These are phyloP conservation scores for Polydrusus pterygomalis DNA, from an alignment of 2,888 invertebrate genomes.

Conservation along the genomic window DNA sequence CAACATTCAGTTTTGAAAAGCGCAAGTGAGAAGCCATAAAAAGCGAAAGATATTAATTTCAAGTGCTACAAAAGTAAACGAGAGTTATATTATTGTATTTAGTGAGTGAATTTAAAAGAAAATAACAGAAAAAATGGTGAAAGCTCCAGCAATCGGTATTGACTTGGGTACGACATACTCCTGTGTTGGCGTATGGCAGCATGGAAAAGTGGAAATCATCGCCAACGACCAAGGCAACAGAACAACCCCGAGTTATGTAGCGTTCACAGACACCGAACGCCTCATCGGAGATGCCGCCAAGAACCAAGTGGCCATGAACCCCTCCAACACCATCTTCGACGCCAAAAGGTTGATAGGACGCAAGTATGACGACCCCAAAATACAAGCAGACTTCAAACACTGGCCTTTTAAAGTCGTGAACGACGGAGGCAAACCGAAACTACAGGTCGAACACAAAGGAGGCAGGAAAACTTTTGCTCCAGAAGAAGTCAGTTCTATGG, in stretches of 20 bases:
- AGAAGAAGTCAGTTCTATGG: constrained; percentile 91
- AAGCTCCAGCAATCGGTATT: constrained; percentile 81
- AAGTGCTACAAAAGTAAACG: neutral
- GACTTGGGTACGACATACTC: constrained; percentile 92
- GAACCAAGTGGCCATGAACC: constrained; percentile 86
- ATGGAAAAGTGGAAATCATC: constrained; percentile 89
- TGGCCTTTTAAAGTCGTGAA: constrained; percentile 87
- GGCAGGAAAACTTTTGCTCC: constrained; percentile 85
- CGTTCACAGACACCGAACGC: constrained; percentile 81
- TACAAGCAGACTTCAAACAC: constrained; percentile 88
- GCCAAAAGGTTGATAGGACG: constrained; percentile 90
- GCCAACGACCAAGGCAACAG: constrained; percentile 88
- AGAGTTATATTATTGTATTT: neutral
- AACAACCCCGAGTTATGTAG: constrained; percentile 88
- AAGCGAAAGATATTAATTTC: constrained; percentile 5
- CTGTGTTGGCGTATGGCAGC: constrained; percentile 88
- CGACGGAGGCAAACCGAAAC: constrained; percentile 83
- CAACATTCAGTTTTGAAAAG: constrained; percentile 6
- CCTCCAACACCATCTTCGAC: constrained; percentile 88
- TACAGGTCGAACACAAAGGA: constrained; percentile 83
- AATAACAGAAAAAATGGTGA: constrained; percentile 69
- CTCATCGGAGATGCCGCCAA: constrained; percentile 83
- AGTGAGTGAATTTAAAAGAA: constrained; percentile 77
- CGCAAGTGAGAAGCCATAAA: neutral
- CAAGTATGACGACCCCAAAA: constrained; percentile 83